Conservation (phyloP, 2,797 vertebrate genomes). For the Chelmon rostratus region DNA sequence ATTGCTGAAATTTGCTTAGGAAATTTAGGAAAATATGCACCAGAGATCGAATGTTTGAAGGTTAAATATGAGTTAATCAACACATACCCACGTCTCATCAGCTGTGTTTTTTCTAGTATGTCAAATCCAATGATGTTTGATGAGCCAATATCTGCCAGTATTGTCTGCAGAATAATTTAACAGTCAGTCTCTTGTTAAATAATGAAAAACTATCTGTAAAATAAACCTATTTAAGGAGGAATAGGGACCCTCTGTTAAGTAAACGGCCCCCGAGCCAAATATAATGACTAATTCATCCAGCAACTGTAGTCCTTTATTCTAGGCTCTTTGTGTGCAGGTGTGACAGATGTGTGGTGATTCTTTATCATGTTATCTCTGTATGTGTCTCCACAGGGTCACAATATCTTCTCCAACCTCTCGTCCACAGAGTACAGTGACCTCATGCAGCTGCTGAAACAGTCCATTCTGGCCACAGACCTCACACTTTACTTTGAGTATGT, state of each 20-base stretch:
- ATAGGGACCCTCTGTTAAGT: background rate
- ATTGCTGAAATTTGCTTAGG: background rate
- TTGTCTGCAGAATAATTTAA: background rate
- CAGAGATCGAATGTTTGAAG: background rate
- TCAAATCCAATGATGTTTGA: background rate
- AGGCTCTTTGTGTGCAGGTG: conserved; percentile 5
- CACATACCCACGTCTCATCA: background rate
- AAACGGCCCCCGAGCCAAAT: background rate
- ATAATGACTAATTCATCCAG: conserved; percentile 11
- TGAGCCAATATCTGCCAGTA: background rate
- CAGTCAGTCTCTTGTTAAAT: background rate
- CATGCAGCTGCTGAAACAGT: conserved; percentile 99
- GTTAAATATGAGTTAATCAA: background rate
- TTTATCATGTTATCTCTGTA: conserved; percentile 61
- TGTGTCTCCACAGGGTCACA: conserved; percentile 94
- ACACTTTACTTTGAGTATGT: conserved; percentile 99
- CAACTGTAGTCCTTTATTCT: background rate
- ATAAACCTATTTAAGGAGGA: background rate
- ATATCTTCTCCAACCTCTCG: conserved; percentile 99
- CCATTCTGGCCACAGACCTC: conserved; percentile 98
- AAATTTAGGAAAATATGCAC: background rate
- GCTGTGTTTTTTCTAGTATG: background rate
- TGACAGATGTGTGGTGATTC: background rate
- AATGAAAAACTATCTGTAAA: background rate
- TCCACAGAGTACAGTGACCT: conserved; percentile 97